Conservation (phyloP, 2,113 vertebrate genomes). For the Macrotis lagotis region DNA sequence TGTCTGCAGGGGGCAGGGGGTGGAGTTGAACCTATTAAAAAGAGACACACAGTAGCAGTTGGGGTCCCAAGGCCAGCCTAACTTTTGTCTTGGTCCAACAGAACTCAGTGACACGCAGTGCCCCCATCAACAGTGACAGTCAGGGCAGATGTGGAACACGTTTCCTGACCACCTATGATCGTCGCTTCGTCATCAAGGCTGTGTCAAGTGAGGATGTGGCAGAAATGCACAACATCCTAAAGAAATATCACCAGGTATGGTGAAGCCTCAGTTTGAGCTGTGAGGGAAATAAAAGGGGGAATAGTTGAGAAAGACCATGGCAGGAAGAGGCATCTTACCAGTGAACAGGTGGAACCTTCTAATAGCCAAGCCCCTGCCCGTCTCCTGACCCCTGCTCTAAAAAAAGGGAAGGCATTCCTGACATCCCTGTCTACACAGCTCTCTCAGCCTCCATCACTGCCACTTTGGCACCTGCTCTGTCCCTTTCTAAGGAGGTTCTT, state of each 20-base stretch:
- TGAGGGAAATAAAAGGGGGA: background rate
- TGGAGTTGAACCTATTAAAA: background rate
- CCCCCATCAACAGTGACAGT: slow-evolving; percentile 95
- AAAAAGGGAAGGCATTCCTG: background rate
- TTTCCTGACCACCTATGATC: slow-evolving; percentile 96
- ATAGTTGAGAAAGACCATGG: background rate
- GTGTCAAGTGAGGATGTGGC: slow-evolving; percentile 98
- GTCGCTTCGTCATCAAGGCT: slow-evolving; percentile 96
- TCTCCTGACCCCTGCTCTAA: background rate
- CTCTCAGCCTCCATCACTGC: background rate
- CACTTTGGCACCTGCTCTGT: background rate
- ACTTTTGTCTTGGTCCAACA: slow-evolving; percentile 69
- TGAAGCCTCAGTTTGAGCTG: slow-evolving; percentile 61
- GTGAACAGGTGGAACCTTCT: background rate
- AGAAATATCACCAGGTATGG: slow-evolving; percentile 98
- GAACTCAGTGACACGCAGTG: slow-evolving; percentile 96
- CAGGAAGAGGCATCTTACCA: background rate
- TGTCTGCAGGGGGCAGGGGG: background rate
- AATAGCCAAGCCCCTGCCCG: background rate
- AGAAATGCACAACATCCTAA: slow-evolving; percentile 99
- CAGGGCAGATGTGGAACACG: slow-evolving; percentile 95
- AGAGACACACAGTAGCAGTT: background rate
- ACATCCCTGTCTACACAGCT: background rate
- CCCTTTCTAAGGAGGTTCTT: slow-evolving; percentile 3
- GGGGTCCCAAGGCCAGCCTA: background rate